These are phyloP conservation scores for Dicyrtomina minuta DNA, from an alignment of 2,888 invertebrate species.

Conservation along the genomic window DNA sequence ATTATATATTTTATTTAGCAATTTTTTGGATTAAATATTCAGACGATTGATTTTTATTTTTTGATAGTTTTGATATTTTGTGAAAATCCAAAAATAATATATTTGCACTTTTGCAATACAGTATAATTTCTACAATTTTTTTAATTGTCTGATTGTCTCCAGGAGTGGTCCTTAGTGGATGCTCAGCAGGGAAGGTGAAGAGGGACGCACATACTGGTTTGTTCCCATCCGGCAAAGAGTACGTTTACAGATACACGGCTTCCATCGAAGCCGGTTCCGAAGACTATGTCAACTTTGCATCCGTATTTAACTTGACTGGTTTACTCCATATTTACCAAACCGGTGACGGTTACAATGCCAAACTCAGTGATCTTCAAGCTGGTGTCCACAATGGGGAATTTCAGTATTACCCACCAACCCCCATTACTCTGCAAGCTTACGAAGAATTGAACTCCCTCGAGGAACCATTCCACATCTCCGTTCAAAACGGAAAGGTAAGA, in stretches of 20 bases:
- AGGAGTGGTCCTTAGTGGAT: slow-evolving; percentile 27
- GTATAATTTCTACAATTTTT: neutral
- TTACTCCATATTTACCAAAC: slow-evolving; percentile 43
- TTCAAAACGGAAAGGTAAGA: slow-evolving; percentile 45
- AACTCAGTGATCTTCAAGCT: slow-evolving; percentile 44
- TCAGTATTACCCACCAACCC: slow-evolving; percentile 23
- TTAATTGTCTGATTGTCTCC: neutral
- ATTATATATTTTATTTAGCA: neutral
- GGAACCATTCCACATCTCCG: slow-evolving; percentile 48
- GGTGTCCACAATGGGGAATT: slow-evolving; percentile 50
- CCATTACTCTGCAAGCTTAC: slow-evolving; percentile 39
- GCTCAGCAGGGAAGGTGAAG: slow-evolving; percentile 29
- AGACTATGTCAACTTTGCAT: slow-evolving; percentile 49
- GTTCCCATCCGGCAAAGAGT: slow-evolving; percentile 50
- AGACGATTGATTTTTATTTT: neutral
- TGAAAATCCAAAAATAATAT: no score
- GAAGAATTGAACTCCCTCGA: slow-evolving; percentile 47
- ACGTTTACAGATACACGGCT: slow-evolving; percentile 45
- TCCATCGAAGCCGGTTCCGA: slow-evolving; percentile 45
- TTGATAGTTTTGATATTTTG: no score
- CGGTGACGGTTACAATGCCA: slow-evolving; percentile 41
- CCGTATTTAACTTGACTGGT: slow-evolving; percentile 49
- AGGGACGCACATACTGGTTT: slow-evolving; percentile 18
- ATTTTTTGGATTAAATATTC: neutral
- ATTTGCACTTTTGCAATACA: no score